Evolutionary conservation across 2,113 vertebrate genomes (phyloP).

Genomic region (Microtus oregoni): DNA sequence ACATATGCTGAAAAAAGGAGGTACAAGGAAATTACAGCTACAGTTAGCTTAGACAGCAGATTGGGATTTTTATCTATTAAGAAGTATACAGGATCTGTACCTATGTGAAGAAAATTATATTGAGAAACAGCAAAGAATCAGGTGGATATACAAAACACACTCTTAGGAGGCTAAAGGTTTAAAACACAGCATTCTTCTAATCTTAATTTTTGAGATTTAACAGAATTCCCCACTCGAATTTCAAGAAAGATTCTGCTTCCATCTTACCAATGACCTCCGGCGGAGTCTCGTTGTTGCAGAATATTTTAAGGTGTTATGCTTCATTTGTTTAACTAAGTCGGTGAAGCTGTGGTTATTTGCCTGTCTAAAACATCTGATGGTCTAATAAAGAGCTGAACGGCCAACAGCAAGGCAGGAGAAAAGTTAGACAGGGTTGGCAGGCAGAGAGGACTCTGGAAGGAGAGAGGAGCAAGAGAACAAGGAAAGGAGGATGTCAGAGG

Average conservation of each 20-base stretch:
- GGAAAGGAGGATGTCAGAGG: too few relatives aligned
- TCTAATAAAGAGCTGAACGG: too few relatives aligned
- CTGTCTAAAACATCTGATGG: too few relatives aligned
- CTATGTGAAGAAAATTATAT: neutral
- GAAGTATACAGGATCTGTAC: neutral
- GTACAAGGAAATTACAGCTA: neutral
- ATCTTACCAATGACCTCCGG: neutral
- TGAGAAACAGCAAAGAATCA: neutral
- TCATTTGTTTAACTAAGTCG: too few relatives aligned
- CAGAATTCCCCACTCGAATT: neutral
- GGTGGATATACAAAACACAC: neutral
- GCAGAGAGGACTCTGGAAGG: too few relatives aligned
- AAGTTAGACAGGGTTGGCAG: too few relatives aligned
- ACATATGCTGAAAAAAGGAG: neutral
- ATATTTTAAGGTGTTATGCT: too few relatives aligned
- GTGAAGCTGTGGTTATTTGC: too few relatives aligned
- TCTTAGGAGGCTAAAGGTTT: neutral
- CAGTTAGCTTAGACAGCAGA: neutral
- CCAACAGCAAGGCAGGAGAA: too few relatives aligned
- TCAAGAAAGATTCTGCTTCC: neutral
- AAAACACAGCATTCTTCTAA: neutral
- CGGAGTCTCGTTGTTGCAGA: too few relatives aligned
- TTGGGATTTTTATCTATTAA: neutral
- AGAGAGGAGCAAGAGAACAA: too few relatives aligned
- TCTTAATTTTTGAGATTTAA: slow-evolving; percentile 24